A percentile compares a stretch with the other conserved stretches of the same genome.
These are phyloP conservation scores for Erpobdella octoculata DNA, from an alignment of 2,888 invertebrate genomes.

Conservation along the genomic window DNA sequence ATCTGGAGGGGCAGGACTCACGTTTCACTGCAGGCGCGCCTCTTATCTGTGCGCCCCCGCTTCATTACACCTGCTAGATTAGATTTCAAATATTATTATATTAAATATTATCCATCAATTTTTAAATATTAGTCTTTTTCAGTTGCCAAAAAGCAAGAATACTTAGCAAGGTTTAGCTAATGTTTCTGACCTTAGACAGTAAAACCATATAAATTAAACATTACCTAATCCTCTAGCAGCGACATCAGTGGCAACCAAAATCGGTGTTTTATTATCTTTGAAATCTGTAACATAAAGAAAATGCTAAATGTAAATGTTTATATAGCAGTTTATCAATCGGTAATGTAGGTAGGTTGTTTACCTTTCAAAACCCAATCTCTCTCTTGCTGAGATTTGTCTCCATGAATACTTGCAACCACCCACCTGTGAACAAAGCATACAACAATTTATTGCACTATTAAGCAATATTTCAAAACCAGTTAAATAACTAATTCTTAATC, in stretches of 20 bases:
- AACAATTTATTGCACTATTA: not conserved
- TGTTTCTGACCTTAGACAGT: not conserved
- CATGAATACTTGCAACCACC: slow-evolving; percentile 68
- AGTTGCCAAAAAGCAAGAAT: no score
- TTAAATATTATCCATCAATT: not conserved
- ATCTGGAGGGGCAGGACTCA: slow-evolving; percentile 6
- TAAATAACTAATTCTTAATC: no score
- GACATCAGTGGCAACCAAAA: slow-evolving; percentile 88
- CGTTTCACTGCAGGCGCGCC: slow-evolving; percentile 9
- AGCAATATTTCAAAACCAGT: not conserved
- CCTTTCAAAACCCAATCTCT: slow-evolving; percentile 37
- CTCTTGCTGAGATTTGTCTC: slow-evolving; percentile 61
- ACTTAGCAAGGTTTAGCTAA: no score
- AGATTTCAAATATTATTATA: not conserved
- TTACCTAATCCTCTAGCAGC: slow-evolving; percentile 81
- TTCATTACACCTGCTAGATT: not conserved
- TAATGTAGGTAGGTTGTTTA: not conserved
- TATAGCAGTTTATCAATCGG: not conserved
- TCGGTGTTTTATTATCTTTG: slow-evolving; percentile 70
- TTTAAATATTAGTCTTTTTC: no score
- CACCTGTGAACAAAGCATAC: slow-evolving; percentile 45
- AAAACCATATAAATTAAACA: not conserved
- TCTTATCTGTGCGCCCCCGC: no score
- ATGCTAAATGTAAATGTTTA: not conserved
- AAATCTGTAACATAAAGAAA: slow-evolving; percentile 62